Evolutionary conservation across 2,888 invertebrate genomes (phyloP).

Genomic region (Polymixis lichenea): DNA sequence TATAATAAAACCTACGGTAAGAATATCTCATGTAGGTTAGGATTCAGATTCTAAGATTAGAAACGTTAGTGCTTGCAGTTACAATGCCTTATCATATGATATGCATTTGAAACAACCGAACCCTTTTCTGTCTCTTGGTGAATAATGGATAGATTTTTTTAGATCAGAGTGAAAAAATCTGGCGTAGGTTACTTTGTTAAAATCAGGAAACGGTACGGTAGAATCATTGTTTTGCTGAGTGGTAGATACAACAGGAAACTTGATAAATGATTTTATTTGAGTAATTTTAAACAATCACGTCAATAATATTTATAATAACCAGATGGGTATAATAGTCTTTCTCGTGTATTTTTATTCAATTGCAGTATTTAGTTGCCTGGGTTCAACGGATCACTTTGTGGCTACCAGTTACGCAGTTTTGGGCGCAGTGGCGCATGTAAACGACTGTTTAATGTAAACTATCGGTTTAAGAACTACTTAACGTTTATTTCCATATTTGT

Average conservation of each 20-base stretch:
- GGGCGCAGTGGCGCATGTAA: slow-evolving; percentile 28
- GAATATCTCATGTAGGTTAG: not conserved
- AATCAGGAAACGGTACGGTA: not conserved
- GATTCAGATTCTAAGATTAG: not conserved
- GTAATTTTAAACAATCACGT: not conserved
- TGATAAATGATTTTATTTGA: not conserved
- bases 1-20: not conserved
- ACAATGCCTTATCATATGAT: not conserved
- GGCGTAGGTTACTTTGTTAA: too few species aligned
- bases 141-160: not conserved
- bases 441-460: slow-evolving; percentile 23
- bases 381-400: slow-evolving; percentile 3
- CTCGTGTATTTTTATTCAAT: not conserved
- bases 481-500: slow-evolving; percentile 22
- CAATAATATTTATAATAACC: not conserved
- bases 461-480: slow-evolving; percentile 8
- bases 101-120: not conserved
- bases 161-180: not conserved
- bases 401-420: slow-evolving; percentile 24
- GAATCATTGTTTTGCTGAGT: not conserved
- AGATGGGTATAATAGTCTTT: not conserved
- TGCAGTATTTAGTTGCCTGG: not conserved
- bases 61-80: too few species aligned
- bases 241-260: not conserved
- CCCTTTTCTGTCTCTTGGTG: not conserved